Percentiles rank a stretch among this genome's conserved stretches.
These are phyloP conservation scores for Mycetomoellerius zeteki DNA, from an alignment of 1,140 invertebrate species.

Conservation along the genomic window DNA sequence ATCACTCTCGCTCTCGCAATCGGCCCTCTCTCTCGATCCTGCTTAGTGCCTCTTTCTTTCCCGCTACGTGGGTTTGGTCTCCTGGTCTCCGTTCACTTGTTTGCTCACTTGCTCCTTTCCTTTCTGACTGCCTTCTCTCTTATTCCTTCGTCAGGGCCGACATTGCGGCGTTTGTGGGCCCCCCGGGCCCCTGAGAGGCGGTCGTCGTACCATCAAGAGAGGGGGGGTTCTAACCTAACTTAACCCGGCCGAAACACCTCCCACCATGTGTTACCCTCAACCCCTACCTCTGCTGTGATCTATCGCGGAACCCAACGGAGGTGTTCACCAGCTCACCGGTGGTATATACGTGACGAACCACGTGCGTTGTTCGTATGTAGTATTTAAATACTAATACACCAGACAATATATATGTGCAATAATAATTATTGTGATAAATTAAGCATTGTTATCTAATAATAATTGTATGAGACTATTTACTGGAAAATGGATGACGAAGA, in stretches of 20 bases:
- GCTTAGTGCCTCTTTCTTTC: constrained; percentile 17
- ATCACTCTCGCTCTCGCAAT: constrained; percentile 65
- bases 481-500: not conserved
- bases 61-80: constrained; percentile 36
- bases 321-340: constrained; percentile 58
- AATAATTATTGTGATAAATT: not conserved
- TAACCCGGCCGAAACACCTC: constrained; percentile 79
- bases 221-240: constrained; percentile 81
- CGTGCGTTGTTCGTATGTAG: constrained; percentile 44
- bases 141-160: constrained; percentile 76
- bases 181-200: constrained; percentile 83
- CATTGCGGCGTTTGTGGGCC: constrained; percentile 82
- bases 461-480: not conserved
- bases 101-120: constrained; percentile 36
- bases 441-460: constrained; percentile 1
- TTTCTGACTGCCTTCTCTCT: constrained; percentile 17
- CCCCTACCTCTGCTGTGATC: constrained; percentile 66
- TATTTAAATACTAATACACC: constrained; percentile 18
- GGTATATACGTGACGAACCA: constrained; percentile 47
- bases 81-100: constrained; percentile 34
- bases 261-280: constrained; percentile 73
- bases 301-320: constrained; percentile 66
- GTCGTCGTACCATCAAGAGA: constrained; percentile 57
- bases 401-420: not conserved
- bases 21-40: constrained; percentile 36